These are phyloP conservation scores for Melanchra persicariae DNA, from an alignment of 2,888 invertebrate species.

Conservation along the genomic window DNA sequence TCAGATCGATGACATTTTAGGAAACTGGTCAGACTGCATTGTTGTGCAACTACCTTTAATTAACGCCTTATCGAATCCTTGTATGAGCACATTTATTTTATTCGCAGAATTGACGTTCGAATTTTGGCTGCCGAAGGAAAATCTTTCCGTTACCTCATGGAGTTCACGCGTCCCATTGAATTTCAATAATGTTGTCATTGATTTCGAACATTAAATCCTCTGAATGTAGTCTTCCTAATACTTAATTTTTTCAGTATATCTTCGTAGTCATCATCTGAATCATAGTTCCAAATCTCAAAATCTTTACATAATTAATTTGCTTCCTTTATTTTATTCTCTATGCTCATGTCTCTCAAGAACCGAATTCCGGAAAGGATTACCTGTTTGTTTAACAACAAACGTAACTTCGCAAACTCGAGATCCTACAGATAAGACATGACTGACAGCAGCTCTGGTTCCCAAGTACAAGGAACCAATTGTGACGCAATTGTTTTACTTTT, in stretches of 20 bases:
- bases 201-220: not conserved
- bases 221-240: not conserved
- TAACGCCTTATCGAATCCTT: slow-evolving; percentile 37
- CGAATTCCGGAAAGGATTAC: slow-evolving; percentile 29
- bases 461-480: slow-evolving; percentile 54
- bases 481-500: slow-evolving; percentile 64
- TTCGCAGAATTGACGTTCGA: slow-evolving; percentile 36
- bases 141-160: slow-evolving; percentile 4
- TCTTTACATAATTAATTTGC: not conserved
- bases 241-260: not conserved
- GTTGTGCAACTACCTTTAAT: slow-evolving; percentile 58
- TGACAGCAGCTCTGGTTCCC: slow-evolving; percentile 55
- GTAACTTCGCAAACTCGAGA: slow-evolving; percentile 30
- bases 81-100: slow-evolving; percentile 32
- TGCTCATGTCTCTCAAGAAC: slow-evolving; percentile 5
- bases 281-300: slow-evolving; percentile 1
- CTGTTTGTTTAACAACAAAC: slow-evolving; percentile 45
- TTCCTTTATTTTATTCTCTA: not conserved
- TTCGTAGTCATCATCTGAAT: not conserved
- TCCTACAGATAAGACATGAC: slow-evolving; percentile 40
- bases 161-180: not conserved
- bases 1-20: slow-evolving; percentile 62
- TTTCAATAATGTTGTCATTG: not conserved
- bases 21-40: slow-evolving; percentile 65
- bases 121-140: slow-evolving; percentile 24